phyloP scores from a whole-genome alignment of 2,797 vertebrate genomes.

The Pteropus rufus region DNA sequence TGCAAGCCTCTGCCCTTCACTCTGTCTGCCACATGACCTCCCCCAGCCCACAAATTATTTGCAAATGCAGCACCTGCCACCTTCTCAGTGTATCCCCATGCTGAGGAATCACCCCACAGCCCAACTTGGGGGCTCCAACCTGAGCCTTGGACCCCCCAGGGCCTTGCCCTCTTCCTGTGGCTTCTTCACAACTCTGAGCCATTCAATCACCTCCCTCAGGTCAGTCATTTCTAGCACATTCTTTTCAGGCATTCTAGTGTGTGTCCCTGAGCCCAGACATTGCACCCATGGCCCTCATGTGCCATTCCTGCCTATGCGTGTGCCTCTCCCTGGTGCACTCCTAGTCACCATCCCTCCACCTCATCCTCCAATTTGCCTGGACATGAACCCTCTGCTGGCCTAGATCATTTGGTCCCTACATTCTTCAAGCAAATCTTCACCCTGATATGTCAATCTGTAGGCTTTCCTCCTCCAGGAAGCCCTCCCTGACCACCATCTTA shows the following conservation, averaged over 20 bases:
- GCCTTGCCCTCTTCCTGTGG: neutral
- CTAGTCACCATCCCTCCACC: neutral
- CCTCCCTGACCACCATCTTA: neutral
- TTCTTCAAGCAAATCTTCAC: too few relatives aligned
- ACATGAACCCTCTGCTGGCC: neutral
- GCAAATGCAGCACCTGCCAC: neutral
- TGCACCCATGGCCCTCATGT: rapidly evolving
- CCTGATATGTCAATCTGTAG: rapidly evolving
- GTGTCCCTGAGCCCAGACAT: neutral
- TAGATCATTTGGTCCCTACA: too few relatives aligned
- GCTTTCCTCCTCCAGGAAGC: neutral
- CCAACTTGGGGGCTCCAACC: too few relatives aligned
- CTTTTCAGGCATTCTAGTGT: neutral
- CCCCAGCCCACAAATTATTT: too few relatives aligned
- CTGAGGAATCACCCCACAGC: neutral
- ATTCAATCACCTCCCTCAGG: neutral
- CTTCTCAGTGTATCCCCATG: rapidly evolving
- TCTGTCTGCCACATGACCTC: neutral
- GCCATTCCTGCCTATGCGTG: neutral
- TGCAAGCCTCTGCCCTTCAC: neutral
- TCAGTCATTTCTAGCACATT: neutral
- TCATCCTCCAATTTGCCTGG: neutral
- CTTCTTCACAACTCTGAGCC: neutral
- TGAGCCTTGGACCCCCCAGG: neutral
- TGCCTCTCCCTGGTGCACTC: neutral